Evolutionary conservation across 2,113 vertebrate genomes (phyloP).

Genomic region (Eulemur macaco): DNA sequence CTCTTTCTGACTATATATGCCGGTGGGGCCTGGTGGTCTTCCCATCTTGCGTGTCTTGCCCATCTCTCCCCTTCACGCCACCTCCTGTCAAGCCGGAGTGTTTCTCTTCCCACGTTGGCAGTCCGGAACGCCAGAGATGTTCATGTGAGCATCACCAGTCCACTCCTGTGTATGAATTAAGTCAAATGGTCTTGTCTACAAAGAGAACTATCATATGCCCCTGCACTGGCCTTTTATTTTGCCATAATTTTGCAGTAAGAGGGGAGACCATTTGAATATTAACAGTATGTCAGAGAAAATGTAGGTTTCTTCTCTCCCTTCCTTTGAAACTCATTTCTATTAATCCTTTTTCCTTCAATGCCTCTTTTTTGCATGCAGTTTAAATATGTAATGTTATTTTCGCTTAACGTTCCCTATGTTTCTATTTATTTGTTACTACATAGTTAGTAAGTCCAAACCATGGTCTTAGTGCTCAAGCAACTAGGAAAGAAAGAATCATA

Average conservation of each 20-base stretch:
- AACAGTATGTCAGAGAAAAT: neutral
- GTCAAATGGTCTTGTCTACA: neutral
- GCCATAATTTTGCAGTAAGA: neutral
- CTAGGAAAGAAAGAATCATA: neutral
- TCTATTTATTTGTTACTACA: neutral
- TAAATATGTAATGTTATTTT: neutral
- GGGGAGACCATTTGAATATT: neutral
- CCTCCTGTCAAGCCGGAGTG: neutral
- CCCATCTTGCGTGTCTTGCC: neutral
- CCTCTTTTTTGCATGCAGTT: neutral
- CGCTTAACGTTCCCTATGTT: neutral
- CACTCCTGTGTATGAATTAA: neutral
- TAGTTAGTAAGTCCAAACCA: neutral
- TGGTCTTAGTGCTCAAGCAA: neutral
- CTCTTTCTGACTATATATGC: neutral
- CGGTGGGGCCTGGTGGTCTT: accelerated
- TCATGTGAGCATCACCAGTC: neutral
- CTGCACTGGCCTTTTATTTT: neutral
- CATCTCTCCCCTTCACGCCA: too few species aligned
- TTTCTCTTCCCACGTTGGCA: neutral
- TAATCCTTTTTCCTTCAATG: neutral
- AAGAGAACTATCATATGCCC: neutral
- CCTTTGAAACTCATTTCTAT: neutral
- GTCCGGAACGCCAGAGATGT: neutral
- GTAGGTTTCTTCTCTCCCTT: neutral